These are phyloP conservation scores for Seira ritae DNA, from an alignment of 2,888 invertebrate genomes.

Conservation along the genomic window DNA sequence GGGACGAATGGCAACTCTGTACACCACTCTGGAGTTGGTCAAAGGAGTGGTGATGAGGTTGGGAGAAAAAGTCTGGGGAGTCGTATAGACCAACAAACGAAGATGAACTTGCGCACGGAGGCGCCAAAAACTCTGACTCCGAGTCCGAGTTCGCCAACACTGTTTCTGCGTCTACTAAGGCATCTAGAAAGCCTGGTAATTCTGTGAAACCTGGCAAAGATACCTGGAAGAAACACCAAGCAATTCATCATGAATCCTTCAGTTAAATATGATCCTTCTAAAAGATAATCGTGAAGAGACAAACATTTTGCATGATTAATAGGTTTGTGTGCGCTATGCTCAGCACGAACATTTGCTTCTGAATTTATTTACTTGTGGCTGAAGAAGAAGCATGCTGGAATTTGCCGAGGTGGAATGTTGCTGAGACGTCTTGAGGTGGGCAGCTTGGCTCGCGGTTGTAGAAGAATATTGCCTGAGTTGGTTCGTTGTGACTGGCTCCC, in stretches of 20 bases:
- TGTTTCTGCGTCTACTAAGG: constrained; percentile 73
- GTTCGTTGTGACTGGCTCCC: constrained; percentile 45
- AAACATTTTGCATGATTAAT: constrained; percentile 7
- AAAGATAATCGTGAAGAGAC: too few species aligned
- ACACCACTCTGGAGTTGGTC: constrained; percentile 74
- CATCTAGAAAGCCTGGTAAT: constrained; percentile 73
- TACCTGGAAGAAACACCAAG: constrained; percentile 58
- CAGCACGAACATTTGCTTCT: too few species aligned
- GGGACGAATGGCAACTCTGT: constrained; percentile 35
- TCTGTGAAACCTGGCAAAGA: constrained; percentile 73
- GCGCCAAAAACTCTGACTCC: constrained; percentile 70
- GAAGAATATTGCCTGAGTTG: constrained; percentile 48
- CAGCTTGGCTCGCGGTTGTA: constrained; percentile 44
- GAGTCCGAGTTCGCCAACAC: constrained; percentile 70
- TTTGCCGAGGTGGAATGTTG: constrained; percentile 75
- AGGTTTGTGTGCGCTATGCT: constrained; percentile 56
- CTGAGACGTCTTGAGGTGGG: constrained; percentile 69
- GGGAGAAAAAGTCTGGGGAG: constrained; percentile 73
- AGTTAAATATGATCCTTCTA: neutral
- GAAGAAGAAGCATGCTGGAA: constrained; percentile 95
- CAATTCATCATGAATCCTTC: neutral
- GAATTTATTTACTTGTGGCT: constrained; percentile 86
- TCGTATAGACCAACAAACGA: constrained; percentile 79
- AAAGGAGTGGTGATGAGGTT: constrained; percentile 76
- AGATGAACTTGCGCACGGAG: constrained; percentile 72